A percentile compares a stretch with the other conserved stretches of the same genome.
These are phyloP conservation scores for Acanthoscelides obtectus DNA, from an alignment of 2,888 invertebrate genomes.

Conservation along the genomic window DNA sequence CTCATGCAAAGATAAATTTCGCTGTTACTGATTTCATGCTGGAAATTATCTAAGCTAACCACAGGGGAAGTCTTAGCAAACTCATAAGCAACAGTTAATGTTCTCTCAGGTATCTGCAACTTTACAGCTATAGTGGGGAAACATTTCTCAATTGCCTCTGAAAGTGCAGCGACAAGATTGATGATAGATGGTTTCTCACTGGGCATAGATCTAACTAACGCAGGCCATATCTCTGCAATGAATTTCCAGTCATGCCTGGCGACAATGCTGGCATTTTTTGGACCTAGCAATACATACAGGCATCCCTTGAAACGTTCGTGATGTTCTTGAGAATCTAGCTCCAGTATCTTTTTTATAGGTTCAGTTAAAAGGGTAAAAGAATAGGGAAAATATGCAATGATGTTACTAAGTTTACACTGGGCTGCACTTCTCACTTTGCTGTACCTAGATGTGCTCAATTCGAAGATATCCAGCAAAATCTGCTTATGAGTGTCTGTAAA, in stretches of 20 bases:
- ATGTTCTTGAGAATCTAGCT: slow-evolving; percentile 54
- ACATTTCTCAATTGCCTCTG: slow-evolving; percentile 54
- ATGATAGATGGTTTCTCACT: slow-evolving; percentile 84
- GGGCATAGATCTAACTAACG: slow-evolving; percentile 69
- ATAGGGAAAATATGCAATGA: slow-evolving; percentile 63
- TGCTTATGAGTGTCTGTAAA: slow-evolving; percentile 59
- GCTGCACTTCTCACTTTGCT: slow-evolving; percentile 64
- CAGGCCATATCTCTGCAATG: slow-evolving; percentile 70
- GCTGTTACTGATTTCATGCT: slow-evolving; percentile 44
- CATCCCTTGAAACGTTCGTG: slow-evolving; percentile 76
- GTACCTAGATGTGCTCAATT: slow-evolving; percentile 62
- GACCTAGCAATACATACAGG: slow-evolving; percentile 69
- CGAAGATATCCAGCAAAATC: slow-evolving; percentile 58
- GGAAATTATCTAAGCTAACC: slow-evolving; percentile 43
- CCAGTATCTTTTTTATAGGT: slow-evolving; percentile 56
- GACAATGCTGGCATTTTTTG: slow-evolving; percentile 59
- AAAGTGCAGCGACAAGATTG: slow-evolving; percentile 55
- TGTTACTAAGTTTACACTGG: slow-evolving; percentile 61
- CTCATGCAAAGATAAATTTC: slow-evolving; percentile 37
- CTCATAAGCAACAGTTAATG: slow-evolving; percentile 49
- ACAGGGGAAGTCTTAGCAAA: slow-evolving; percentile 47
- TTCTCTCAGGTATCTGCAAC: slow-evolving; percentile 51
- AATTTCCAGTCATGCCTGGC: slow-evolving; percentile 74
- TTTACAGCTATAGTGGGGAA: slow-evolving; percentile 62
- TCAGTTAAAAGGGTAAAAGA: slow-evolving; percentile 66